Percentiles rank a stretch among this genome's conserved stretches.
phyloP scores from a whole-genome alignment of 1,140 invertebrate species.

The Cardiocondyla obscurior region DNA sequence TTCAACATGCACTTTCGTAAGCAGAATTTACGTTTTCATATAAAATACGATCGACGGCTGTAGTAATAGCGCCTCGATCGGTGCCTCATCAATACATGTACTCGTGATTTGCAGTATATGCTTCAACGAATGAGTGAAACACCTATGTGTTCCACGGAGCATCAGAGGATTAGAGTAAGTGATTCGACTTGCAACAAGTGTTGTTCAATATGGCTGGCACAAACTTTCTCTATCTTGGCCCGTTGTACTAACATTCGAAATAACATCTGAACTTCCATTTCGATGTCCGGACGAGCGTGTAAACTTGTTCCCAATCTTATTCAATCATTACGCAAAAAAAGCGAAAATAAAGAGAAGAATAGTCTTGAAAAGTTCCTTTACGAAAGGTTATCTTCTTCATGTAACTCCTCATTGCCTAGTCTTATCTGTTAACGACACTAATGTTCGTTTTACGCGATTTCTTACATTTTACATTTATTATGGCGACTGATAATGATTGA shows the following conservation, averaged over 20 bases:
- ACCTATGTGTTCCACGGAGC: slow-evolving; percentile 91
- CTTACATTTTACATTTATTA: slow-evolving; percentile 39
- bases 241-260: slow-evolving; percentile 63
- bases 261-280: slow-evolving; percentile 55
- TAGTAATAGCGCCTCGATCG: slow-evolving; percentile 29
- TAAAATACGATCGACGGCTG: background rate
- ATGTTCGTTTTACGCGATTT: slow-evolving; percentile 48
- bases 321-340: background rate
- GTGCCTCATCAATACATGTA: slow-evolving; percentile 72
- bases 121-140: slow-evolving; percentile 93
- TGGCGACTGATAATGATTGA: slow-evolving; percentile 52
- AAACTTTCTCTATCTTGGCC: slow-evolving; percentile 42
- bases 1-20: background rate
- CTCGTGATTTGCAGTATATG: slow-evolving; percentile 91
- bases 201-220: slow-evolving; percentile 76
- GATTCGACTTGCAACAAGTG: slow-evolving; percentile 78
- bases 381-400: background rate
- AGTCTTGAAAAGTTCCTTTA: background rate
- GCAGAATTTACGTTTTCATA: background rate
- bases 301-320: background rate
- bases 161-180: slow-evolving; percentile 96
- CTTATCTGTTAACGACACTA: slow-evolving; percentile 72
- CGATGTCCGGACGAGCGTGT: slow-evolving; percentile 21
- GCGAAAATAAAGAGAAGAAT: background rate
- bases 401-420: slow-evolving; percentile 14